These are phyloP conservation scores for Chalcosyrphus nemorum DNA, from an alignment of 2,888 invertebrate species.

Conservation along the genomic window DNA sequence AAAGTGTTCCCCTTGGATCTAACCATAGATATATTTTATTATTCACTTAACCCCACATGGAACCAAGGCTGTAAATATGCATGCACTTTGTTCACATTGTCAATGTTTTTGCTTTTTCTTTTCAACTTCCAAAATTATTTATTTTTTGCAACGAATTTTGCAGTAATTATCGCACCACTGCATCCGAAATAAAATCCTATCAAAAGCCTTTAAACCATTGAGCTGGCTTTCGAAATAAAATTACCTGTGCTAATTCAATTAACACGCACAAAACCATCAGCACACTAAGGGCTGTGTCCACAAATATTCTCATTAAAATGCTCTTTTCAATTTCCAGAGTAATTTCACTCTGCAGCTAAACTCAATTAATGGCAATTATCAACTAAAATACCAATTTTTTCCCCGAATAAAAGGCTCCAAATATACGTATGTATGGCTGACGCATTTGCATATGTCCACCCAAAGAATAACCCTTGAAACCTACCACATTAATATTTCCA, in stretches of 20 bases:
- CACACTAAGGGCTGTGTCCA: not conserved
- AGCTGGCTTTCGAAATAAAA: not conserved
- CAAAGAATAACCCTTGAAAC: not conserved
- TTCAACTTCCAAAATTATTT: too few relatives aligned
- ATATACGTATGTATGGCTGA: not conserved
- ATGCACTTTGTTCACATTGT: too few relatives aligned
- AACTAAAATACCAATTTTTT: not conserved
- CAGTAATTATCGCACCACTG: not conserved
- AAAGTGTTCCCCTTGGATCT: too few relatives aligned
- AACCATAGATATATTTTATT: too few relatives aligned
- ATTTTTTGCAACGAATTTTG: too few relatives aligned
- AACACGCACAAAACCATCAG: not conserved
- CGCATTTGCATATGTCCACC: not conserved
- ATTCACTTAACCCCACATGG: too few relatives aligned
- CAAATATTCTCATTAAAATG: constrained; percentile 5
- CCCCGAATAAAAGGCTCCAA: not conserved
- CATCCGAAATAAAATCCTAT: not conserved
- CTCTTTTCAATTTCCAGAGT: not conserved
- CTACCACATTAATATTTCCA: constrained; percentile 5
- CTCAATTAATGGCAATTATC: constrained; percentile 11
- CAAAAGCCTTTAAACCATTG: not conserved
- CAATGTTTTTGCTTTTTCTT: too few relatives aligned
- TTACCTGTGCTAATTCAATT: not conserved
- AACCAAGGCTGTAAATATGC: too few relatives aligned
- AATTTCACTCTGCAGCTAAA: not conserved